These are phyloP conservation scores for Cinclus cinclus DNA, from an alignment of 2,113 vertebrate species.

Conservation along the genomic window DNA sequence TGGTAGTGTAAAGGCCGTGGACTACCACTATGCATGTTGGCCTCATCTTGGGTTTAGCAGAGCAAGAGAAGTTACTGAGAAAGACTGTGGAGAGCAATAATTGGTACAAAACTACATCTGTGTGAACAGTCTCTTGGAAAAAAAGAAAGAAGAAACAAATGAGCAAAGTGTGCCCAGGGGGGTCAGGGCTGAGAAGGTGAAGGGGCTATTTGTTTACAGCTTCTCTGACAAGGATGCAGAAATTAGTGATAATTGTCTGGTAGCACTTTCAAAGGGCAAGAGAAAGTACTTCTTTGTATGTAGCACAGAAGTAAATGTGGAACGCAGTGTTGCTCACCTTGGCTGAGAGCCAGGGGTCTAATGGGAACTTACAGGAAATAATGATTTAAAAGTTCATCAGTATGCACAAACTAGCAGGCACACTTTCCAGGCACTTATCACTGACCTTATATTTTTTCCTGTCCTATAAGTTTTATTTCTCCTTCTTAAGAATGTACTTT, in stretches of 20 bases:
- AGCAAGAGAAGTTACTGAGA: background rate
- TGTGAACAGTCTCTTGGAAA: background rate
- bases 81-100: too few relatives aligned
- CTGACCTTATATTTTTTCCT: background rate
- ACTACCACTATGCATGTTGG: background rate
- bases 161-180: background rate
- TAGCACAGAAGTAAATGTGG: background rate
- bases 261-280: background rate
- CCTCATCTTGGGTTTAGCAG: background rate
- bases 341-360: background rate
- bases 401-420: background rate
- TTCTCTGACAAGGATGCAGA: background rate
- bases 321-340: rapidly evolving
- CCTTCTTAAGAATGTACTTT: background rate
- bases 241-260: background rate
- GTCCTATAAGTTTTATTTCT: background rate
- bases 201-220: background rate
- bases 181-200: background rate
- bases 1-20: background rate
- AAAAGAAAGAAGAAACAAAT: background rate
- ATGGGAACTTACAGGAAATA: background rate
- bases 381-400: background rate
- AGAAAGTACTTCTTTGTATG: background rate
- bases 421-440: background rate
- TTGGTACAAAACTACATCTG: background rate